A percentile compares a stretch with the other conserved stretches of the same genome.
Conservation (phyloP, 2,888 invertebrate genomes). For the Agonum fuliginosum region DNA sequence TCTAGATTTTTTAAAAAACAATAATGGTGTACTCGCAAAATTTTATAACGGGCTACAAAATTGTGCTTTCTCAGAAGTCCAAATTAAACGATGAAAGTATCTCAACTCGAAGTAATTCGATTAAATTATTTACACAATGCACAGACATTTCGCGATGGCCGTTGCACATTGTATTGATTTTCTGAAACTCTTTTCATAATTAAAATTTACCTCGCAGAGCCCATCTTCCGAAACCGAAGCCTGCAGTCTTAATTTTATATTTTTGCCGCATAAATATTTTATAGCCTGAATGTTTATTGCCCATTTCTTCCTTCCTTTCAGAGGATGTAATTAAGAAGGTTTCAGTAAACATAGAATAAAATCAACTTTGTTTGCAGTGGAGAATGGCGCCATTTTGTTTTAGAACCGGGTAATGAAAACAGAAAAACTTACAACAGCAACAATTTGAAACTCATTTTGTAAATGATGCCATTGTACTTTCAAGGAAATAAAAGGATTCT, state of each 20-base stretch:
- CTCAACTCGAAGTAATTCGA: constrained; percentile 37
- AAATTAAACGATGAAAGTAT: constrained; percentile 14
- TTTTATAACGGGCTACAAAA: too few species aligned
- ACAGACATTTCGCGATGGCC: background rate
- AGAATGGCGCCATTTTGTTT: constrained; percentile 28
- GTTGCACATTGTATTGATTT: constrained; percentile 24
- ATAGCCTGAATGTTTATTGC: constrained; percentile 19
- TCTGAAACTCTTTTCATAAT: constrained; percentile 32
- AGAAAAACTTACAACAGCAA: constrained; percentile 4
- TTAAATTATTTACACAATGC: constrained; percentile 42
- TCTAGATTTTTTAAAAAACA: too few species aligned
- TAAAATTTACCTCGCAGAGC: constrained; percentile 4
- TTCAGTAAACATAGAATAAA: constrained; percentile 31
- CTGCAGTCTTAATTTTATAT: constrained; percentile 15
- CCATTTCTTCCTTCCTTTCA: background rate
- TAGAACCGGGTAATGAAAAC: constrained; percentile 18
- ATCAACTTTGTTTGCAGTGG: constrained; percentile 7
- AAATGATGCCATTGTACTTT: background rate
- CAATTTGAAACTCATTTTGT: constrained; percentile 25
- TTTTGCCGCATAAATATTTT: constrained; percentile 34
- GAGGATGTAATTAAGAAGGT: constrained; percentile 26
- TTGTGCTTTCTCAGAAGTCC: constrained; percentile 1
- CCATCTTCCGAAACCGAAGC: background rate
- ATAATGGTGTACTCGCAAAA: too few species aligned
- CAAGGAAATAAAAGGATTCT: background rate